Evolutionary conservation across 2,113 vertebrate species (phyloP).

Genomic region (Apus apus): DNA sequence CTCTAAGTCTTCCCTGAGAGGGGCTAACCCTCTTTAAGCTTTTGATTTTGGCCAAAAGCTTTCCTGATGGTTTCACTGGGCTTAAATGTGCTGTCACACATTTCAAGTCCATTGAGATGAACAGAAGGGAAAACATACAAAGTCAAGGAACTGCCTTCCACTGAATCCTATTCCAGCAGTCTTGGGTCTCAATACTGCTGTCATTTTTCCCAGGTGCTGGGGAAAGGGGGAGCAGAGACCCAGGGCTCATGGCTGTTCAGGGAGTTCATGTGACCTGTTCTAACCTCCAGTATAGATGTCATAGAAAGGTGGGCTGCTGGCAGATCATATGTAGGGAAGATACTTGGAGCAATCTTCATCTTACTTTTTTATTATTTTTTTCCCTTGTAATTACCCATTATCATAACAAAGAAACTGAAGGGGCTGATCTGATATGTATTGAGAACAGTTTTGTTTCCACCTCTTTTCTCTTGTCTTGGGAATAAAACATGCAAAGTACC

Average conservation of each 20-base stretch:
- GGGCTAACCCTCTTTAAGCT: not conserved
- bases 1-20: not conserved
- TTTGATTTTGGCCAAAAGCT: not conserved
- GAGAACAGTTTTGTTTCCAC: slow-evolving; percentile 52
- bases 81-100: too few species aligned
- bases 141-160: accelerated
- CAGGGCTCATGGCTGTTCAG: not conserved
- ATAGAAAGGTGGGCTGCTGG: slow-evolving; percentile 49
- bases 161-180: not conserved
- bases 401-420: slow-evolving; percentile 69
- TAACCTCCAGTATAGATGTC: slow-evolving; percentile 18
- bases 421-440: slow-evolving; percentile 63
- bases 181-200: not conserved
- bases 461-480: slow-evolving; percentile 42
- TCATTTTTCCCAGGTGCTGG: not conserved
- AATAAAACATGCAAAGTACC: slow-evolving; percentile 21
- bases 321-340: slow-evolving; percentile 41
- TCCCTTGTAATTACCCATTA: slow-evolving; percentile 49
- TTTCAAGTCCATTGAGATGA: not conserved
- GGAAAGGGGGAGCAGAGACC: not conserved
- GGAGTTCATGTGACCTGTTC: not conserved
- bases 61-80: not conserved
- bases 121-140: not conserved
- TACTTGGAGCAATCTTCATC: slow-evolving; percentile 35
- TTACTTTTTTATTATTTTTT: not conserved